Evolutionary conservation across 1,140 invertebrate species (phyloP).

Genomic region (Cepaea nemoralis): DNA sequence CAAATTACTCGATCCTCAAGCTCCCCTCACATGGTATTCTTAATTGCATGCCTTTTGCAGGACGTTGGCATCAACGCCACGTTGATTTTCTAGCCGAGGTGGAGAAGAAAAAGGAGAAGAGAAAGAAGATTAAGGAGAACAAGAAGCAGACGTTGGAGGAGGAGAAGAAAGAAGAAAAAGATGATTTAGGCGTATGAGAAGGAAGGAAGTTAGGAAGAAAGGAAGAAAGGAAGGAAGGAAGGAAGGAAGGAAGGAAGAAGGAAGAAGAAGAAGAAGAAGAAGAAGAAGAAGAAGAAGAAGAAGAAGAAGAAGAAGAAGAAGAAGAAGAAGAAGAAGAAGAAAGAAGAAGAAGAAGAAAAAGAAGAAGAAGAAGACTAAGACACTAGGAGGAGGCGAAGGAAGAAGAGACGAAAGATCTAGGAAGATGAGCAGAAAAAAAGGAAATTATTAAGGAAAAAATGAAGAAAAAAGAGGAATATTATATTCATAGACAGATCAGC

Average conservation of each 20-base stretch:
- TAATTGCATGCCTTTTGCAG: no score
- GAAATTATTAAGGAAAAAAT: slow-evolving; percentile 12
- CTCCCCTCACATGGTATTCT: no score
- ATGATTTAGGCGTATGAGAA: background rate
- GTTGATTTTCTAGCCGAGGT: no score
- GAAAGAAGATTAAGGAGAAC: no score
- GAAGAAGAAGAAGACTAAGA: no score
- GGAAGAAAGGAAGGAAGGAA: background rate
- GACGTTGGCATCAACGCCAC: no score
- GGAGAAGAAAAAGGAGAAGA: background rate
- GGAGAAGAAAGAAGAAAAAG: background rate
- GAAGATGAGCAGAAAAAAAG: no score
- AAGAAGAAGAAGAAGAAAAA: no score
- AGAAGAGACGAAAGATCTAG: no score
- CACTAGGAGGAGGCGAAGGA: no score
- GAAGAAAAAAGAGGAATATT: background rate
- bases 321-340: no score
- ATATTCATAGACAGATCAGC: background rate
- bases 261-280: background rate
- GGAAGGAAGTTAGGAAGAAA: no score
- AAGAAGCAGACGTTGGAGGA: background rate
- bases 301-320: background rate
- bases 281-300: background rate
- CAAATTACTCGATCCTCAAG: background rate
- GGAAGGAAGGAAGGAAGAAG: background rate